phyloP scores from a whole-genome alignment of 2,888 invertebrate genomes.

The Chorisops tibialis region DNA sequence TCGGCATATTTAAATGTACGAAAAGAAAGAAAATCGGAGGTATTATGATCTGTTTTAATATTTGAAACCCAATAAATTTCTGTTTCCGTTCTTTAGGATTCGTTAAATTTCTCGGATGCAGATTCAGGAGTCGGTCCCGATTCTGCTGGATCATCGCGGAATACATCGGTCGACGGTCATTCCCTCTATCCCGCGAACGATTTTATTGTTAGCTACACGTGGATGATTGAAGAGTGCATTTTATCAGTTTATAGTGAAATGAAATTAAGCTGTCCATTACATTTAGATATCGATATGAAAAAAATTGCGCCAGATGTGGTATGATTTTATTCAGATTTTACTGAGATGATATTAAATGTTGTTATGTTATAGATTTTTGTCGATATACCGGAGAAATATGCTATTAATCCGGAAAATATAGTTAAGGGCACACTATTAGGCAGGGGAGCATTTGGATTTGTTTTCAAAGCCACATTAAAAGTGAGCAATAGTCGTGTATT shows the following conservation, averaged over 20 bases:
- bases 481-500: slow-evolving; percentile 57
- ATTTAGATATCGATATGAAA: slow-evolving; percentile 69
- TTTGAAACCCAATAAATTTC: neutral
- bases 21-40: slow-evolving; percentile 46
- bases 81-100: slow-evolving; percentile 54
- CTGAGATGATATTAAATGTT: slow-evolving; percentile 6
- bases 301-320: slow-evolving; percentile 92
- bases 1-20: slow-evolving; percentile 17
- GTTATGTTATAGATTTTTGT: slow-evolving; percentile 69
- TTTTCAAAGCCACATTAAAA: slow-evolving; percentile 77
- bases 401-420: slow-evolving; percentile 80
- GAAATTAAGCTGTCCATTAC: slow-evolving; percentile 72
- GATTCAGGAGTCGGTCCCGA: slow-evolving; percentile 87
- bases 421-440: slow-evolving; percentile 75
- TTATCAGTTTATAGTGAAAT: slow-evolving; percentile 75
- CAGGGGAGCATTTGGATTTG: slow-evolving; percentile 97
- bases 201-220: slow-evolving; percentile 62
- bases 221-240: slow-evolving; percentile 97
- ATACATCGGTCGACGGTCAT: slow-evolving; percentile 79
- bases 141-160: slow-evolving; percentile 73
- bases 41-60: slow-evolving; percentile 4
- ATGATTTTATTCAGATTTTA: slow-evolving; percentile 40
- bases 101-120: slow-evolving; percentile 70
- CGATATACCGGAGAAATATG: slow-evolving; percentile 77
- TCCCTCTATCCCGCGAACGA: slow-evolving; percentile 53